Percentiles rank a stretch among this genome's conserved stretches.
Conservation (phyloP, 2,113 vertebrate species). For the Nycticorax nycticorax region DNA sequence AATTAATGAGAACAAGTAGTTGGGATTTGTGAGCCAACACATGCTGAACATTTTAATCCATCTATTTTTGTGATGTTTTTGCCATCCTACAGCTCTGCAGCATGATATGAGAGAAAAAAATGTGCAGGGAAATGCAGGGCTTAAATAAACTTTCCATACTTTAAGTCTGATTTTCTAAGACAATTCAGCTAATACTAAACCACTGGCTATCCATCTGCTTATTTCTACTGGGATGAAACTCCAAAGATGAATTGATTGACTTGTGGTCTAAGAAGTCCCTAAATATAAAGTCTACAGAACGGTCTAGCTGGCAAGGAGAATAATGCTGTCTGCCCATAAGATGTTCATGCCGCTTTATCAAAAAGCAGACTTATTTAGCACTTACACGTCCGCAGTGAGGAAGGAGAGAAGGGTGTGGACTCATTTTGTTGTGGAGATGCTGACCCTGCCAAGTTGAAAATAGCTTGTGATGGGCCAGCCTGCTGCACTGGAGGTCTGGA, state of each 20-base stretch:
- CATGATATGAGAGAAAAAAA: background rate
- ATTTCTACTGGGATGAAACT: background rate
- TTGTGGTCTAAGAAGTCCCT: background rate
- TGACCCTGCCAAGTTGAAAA: background rate
- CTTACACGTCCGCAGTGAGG: background rate
- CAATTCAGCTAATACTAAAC: background rate
- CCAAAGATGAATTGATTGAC: background rate
- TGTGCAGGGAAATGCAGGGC: background rate
- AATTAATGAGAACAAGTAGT: background rate
- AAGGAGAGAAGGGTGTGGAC: background rate
- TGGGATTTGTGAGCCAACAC: background rate
- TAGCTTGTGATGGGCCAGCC: background rate
- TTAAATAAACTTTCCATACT: background rate
- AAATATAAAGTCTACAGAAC: background rate
- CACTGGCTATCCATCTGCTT: background rate
- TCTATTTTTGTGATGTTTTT: background rate
- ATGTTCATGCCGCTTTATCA: background rate
- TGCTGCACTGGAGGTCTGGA: background rate
- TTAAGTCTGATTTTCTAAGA: background rate
- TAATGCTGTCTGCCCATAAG: background rate
- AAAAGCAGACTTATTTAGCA: background rate
- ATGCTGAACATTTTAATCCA: background rate
- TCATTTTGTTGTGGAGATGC: background rate
- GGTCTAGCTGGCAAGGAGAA: background rate
- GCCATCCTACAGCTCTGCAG: background rate